Conservation (phyloP, 37 sponge, comb jelly and placozoan genomes). For the Tethya wilhelma region DNA sequence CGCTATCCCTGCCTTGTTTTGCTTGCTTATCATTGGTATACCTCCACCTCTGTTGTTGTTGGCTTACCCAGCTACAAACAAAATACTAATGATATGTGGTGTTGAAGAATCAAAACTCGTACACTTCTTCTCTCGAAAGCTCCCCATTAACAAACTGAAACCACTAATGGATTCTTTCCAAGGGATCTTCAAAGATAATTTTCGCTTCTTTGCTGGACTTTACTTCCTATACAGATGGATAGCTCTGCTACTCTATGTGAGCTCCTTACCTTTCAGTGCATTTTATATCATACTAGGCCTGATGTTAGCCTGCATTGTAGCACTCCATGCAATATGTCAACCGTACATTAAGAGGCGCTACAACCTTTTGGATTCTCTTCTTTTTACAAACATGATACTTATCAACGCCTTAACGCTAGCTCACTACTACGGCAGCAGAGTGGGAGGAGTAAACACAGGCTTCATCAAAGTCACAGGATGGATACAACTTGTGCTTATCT, state of each 20-base stretch:
- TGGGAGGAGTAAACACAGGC: neutral
- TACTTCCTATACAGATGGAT: slow-evolving; percentile 46
- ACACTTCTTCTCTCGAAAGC: neutral
- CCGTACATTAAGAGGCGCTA: slow-evolving; percentile 38
- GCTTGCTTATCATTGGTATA: slow-evolving; percentile 7
- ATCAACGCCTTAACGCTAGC: slow-evolving; percentile 29
- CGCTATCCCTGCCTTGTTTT: slow-evolving; percentile 51
- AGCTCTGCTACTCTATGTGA: neutral
- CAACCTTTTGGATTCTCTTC: slow-evolving; percentile 47
- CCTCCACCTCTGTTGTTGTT: slow-evolving; percentile 38
- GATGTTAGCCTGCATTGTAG: slow-evolving; percentile 5
- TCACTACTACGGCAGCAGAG: slow-evolving; percentile 1
- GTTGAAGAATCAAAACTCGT: slow-evolving; percentile 9
- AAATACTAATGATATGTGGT: slow-evolving; percentile 1
- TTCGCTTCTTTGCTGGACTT: slow-evolving; percentile 58
- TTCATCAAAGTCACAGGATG: neutral
- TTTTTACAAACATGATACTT: slow-evolving; percentile 20
- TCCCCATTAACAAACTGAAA: slow-evolving; percentile 31
- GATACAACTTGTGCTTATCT: slow-evolving; percentile 40
- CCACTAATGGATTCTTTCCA: slow-evolving; percentile 59
- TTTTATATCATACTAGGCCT: neutral
- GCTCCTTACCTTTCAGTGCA: neutral
- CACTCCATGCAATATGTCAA: slow-evolving; percentile 45
- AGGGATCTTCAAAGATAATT: slow-evolving; percentile 50
- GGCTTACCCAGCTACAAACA: slow-evolving; percentile 20